Conservation (phyloP, 2,797 vertebrate species). For the Aphelocoma californica region DNA sequence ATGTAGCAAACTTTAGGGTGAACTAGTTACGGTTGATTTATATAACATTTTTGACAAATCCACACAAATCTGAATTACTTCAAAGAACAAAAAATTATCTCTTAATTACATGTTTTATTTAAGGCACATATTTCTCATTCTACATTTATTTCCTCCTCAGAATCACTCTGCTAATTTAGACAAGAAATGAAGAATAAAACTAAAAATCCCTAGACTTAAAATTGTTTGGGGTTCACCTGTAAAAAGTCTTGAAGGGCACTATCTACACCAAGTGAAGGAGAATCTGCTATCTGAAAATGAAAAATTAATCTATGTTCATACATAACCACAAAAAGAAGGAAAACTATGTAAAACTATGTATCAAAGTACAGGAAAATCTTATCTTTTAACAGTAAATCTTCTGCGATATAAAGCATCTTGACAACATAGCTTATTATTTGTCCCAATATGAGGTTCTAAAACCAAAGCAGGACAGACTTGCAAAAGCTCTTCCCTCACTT, state of each 20-base stretch:
- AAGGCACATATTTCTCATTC: background rate
- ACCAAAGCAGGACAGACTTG: background rate
- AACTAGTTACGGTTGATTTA: background rate
- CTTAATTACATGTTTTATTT: slow-evolving; percentile 11
- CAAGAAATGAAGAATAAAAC: background rate
- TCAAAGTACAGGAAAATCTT: background rate
- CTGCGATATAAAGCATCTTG: background rate
- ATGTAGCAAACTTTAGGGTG: background rate
- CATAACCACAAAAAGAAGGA: background rate
- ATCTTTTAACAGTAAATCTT: background rate
- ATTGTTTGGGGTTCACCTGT: background rate
- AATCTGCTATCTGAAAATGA: background rate
- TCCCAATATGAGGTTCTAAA: background rate
- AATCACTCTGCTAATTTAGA: background rate
- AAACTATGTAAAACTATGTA: background rate
- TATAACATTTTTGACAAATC: background rate
- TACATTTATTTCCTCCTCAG: background rate
- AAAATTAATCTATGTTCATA: background rate
- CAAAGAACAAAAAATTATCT: background rate
- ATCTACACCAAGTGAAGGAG: background rate
- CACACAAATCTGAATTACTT: background rate
- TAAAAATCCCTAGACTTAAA: background rate
- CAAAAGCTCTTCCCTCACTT: background rate
- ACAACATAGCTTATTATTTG: background rate
- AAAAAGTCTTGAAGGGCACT: background rate